These are phyloP conservation scores for Rhinoderma darwinii DNA, from an alignment of 2,113 vertebrate genomes.

Conservation along the genomic window DNA sequence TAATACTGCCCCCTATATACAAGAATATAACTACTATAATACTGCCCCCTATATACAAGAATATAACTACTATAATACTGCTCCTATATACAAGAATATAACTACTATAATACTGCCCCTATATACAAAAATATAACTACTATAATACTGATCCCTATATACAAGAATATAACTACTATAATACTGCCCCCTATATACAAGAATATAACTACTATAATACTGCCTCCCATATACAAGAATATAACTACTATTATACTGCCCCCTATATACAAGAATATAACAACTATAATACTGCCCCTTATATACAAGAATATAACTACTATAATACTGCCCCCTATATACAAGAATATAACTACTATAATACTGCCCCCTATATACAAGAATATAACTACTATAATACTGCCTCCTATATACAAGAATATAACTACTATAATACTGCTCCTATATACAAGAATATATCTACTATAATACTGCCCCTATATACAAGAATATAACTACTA, in stretches of 20 bases:
- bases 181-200: not conserved
- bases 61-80: no score
- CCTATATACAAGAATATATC: not conserved
- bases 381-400: conserved; percentile 6
- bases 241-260: conserved; percentile 12
- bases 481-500: not conserved
- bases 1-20: not conserved
- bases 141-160: not conserved
- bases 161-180: not conserved
- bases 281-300: not conserved
- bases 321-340: not conserved
- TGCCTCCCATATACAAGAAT: not conserved
- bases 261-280: conserved; percentile 6
- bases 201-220: conserved; percentile 12
- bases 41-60: no score
- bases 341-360: conserved; percentile 8
- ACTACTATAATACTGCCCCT: no score
- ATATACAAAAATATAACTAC: not conserved
- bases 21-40: not conserved
- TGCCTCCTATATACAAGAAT: not conserved
- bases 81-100: no score
- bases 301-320: conserved; percentile 14
- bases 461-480: conserved; percentile 1
- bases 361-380: not conserved
- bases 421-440: conserved; percentile 6